Evolutionary conservation across 1,140 invertebrate species (phyloP), one percentile per base, ranked within the genome.

Genomic region (Ladona fulva): DNA sequence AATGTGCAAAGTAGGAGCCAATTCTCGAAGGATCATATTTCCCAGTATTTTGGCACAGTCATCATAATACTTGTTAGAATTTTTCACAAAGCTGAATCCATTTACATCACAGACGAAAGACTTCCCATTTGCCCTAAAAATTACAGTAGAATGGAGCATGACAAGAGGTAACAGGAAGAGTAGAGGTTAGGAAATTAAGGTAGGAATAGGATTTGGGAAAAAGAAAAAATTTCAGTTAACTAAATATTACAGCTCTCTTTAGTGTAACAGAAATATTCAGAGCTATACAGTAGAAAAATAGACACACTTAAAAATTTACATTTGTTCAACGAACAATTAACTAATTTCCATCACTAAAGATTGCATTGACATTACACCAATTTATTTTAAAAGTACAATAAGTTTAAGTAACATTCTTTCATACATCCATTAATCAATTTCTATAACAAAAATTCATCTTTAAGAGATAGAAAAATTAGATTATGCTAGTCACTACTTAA

Each of bases 101-200:
- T 99, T 99, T 0, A 99, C 98, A 88, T 99, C 98, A 87, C 97
- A 99, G 0, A 99, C 98, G 85, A 96, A 99, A 0, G 97, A 99
- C 84, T 97, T 96, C 24, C 97, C 97, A 88, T 97, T 98, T 24
- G 97, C 97, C 83, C 98, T 94, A 84, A 24, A 86, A 86, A 82
- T 80, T 80, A 79, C 79, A 5, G 8, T 37, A 37, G 8, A 80
- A 77, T 37, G n/a, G n/a, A 12, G 52, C 52, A 12, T n/a, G 52
- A 59, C n/a, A 59, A n/a, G 12, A 22, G 11, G 66, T 73, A 73
- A 22, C 1, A 73, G 52, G 12, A 24, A 11, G 66, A 24, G 1
- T 24, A 5, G 66, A 37, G n/a, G n/a, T n/a, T n/a, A n/a, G 29
- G 3, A 37, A 78, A 75, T 52, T 22, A 22, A 73, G 42, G 11